Evolutionary conservation across 2,113 vertebrate genomes (phyloP).

Genomic region (Notiomystis cincta): DNA sequence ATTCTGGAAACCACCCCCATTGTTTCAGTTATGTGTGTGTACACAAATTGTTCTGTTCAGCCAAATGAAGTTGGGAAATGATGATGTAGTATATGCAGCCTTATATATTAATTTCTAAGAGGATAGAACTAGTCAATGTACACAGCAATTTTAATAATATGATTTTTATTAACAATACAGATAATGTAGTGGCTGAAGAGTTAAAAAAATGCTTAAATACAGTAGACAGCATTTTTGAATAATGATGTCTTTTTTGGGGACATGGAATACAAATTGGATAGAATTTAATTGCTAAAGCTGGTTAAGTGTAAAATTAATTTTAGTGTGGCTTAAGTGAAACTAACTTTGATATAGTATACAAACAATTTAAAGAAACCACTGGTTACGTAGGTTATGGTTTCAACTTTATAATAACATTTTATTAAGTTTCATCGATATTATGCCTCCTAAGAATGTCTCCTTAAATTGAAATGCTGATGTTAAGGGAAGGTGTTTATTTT

Average conservation of each 20-base stretch:
- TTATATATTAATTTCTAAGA: neutral
- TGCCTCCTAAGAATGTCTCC: neutral
- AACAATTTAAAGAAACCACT: neutral
- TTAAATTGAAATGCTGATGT: neutral
- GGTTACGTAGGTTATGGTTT: neutral
- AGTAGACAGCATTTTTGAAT: neutral
- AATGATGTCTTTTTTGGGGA: neutral
- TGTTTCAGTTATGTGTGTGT: neutral
- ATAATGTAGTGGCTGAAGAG: neutral
- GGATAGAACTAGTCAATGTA: neutral
- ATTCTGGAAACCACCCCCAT: neutral
- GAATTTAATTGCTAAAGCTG: neutral
- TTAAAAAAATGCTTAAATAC: neutral
- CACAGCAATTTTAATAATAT: neutral
- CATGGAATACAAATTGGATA: neutral
- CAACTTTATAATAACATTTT: neutral
- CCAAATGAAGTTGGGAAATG: neutral
- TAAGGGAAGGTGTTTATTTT: neutral
- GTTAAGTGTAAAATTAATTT: neutral
- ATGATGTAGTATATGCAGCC: neutral
- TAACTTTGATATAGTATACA: neutral
- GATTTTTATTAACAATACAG: neutral
- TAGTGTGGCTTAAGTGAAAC: neutral
- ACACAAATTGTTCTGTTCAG: neutral
- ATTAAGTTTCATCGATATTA: neutral